Evolutionary conservation across 2,797 vertebrate species (phyloP).

Genomic region (Rhincodon typus): DNA sequence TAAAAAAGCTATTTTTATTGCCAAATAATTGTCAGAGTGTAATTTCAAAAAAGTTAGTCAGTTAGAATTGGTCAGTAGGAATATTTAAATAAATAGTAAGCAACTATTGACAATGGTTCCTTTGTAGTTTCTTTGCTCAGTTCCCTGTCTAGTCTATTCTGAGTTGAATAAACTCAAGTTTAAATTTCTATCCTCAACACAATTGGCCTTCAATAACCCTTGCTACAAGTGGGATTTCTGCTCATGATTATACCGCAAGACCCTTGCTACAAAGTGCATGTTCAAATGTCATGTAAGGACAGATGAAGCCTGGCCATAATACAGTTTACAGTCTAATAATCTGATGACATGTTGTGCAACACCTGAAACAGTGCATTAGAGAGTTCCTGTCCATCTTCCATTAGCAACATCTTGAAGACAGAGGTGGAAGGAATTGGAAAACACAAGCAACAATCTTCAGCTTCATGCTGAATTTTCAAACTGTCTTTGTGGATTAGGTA

Average conservation of each 20-base stretch:
- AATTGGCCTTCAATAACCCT: not conserved
- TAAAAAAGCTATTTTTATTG: not conserved
- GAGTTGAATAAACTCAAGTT: not conserved
- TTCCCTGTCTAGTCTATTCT: not conserved
- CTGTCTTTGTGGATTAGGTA: not conserved
- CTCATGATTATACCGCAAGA: not conserved
- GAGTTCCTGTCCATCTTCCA: no score
- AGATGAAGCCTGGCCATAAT: not conserved
- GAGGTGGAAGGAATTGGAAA: not conserved
- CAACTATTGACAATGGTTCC: not conserved
- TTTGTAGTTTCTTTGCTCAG: not conserved
- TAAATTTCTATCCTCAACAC: not conserved
- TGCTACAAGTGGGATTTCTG: not conserved
- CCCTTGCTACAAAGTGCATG: not conserved
- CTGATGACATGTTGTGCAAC: not conserved
- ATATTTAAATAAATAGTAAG: not conserved
- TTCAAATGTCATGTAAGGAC: not conserved
- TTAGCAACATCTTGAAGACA: not conserved
- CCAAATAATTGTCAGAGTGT: conserved; percentile 4
- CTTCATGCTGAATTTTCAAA: not conserved
- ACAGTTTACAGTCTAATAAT: not conserved
- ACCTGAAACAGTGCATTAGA: not conserved
- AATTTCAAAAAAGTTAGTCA: not conserved
- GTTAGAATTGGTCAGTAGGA: not conserved
- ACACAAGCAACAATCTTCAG: not conserved